These are phyloP conservation scores for Dioctria rufipes DNA, from an alignment of 2,888 invertebrate species.

Conservation along the genomic window DNA sequence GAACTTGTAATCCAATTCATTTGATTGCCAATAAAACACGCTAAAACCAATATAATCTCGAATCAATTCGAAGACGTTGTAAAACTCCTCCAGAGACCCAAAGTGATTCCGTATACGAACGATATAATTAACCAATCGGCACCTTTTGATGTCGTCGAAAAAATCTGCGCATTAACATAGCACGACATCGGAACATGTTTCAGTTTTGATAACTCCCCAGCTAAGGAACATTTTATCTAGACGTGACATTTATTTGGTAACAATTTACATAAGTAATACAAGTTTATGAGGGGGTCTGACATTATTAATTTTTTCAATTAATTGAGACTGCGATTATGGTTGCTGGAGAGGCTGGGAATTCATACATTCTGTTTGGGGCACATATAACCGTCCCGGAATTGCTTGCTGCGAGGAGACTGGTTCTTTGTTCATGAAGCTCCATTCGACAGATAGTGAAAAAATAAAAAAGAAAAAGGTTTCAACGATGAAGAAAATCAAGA, in stretches of 20 bases:
- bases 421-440: neutral
- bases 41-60: slow-evolving; percentile 53
- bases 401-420: neutral
- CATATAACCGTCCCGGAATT: neutral
- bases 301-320: slow-evolving; percentile 51
- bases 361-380: no score
- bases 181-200: slow-evolving; percentile 42
- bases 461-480: neutral
- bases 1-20: slow-evolving; percentile 54
- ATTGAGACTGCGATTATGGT: slow-evolving; percentile 28
- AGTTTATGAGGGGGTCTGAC: slow-evolving; percentile 42
- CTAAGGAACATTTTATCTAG: slow-evolving; percentile 43
- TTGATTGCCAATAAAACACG: slow-evolving; percentile 54
- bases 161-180: slow-evolving; percentile 48
- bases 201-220: slow-evolving; percentile 18
- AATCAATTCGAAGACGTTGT: slow-evolving; percentile 33
- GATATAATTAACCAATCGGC: slow-evolving; percentile 53
- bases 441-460: neutral
- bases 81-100: neutral
- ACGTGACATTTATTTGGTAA: slow-evolving; percentile 52
- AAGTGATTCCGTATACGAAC: slow-evolving; percentile 42
- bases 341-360: neutral
- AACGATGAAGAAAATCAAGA: neutral
- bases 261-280: slow-evolving; percentile 52
- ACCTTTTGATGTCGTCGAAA: slow-evolving; percentile 39